Conservation (phyloP, 2,797 vertebrate genomes). For the Ara ararauna region DNA sequence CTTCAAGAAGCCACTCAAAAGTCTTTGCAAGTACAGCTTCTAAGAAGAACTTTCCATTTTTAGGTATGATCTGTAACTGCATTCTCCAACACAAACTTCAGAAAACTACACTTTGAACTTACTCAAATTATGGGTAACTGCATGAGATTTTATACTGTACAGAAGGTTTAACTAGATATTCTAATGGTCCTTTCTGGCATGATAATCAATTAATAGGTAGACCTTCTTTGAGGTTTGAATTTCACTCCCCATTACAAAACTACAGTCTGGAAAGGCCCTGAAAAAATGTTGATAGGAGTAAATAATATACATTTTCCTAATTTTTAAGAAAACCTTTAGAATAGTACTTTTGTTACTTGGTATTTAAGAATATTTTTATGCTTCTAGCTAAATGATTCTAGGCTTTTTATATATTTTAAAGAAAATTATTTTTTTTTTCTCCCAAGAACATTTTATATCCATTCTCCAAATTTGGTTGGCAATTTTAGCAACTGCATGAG, state of each 20-base stretch:
- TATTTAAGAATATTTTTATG: neutral
- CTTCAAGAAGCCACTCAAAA: neutral
- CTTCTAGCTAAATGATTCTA: neutral
- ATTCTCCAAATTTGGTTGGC: neutral
- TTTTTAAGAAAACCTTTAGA: neutral
- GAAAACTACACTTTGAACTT: neutral
- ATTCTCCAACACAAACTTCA: neutral
- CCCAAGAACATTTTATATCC: neutral
- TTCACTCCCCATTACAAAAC: neutral
- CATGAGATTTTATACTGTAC: neutral
- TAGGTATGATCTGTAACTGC: neutral
- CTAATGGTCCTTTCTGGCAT: neutral
- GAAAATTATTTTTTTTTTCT: neutral
- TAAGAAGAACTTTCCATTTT: neutral
- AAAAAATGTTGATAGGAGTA: neutral
- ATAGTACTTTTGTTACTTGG: neutral
- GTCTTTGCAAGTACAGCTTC: neutral
- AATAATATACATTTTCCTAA: neutral
- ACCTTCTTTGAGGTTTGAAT: neutral
- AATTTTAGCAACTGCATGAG: neutral
- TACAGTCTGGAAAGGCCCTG: neutral
- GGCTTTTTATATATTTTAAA: neutral
- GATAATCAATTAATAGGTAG: neutral
- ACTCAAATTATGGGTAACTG: fast-evolving
- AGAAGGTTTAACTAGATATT: neutral